A percentile compares a stretch with the other conserved stretches of the same genome.
Evolutionary conservation across 2,797 vertebrate species (phyloP).

Genomic region (Schizopygopsis pylzovi): DNA sequence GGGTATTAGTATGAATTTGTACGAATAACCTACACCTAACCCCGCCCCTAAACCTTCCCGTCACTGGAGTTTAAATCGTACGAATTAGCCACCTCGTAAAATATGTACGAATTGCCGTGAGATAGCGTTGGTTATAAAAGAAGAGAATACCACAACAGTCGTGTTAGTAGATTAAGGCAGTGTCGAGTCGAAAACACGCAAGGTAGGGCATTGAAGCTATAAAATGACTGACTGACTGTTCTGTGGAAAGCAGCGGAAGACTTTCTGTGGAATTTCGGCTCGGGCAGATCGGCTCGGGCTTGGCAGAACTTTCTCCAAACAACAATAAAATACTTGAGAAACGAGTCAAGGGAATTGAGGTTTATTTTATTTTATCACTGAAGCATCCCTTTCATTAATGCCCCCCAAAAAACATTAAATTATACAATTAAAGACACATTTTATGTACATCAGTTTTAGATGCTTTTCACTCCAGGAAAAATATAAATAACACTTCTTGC

Average conservation of each 20-base stretch:
- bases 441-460: constrained; percentile 90
- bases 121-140: background rate
- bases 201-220: background rate
- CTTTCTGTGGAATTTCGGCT: constrained; percentile 10
- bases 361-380: constrained; percentile 94
- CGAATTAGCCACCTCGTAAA: too few relatives aligned
- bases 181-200: background rate
- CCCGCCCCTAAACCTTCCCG: too few relatives aligned
- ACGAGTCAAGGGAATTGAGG: constrained; percentile 65
- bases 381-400: constrained; percentile 96
- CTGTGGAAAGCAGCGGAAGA: background rate
- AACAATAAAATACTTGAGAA: background rate
- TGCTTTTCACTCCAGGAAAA: constrained; percentile 93
- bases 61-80: too few relatives aligned
- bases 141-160: background rate
- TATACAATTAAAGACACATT: constrained; percentile 83
- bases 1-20: too few relatives aligned
- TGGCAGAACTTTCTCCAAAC: background rate
- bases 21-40: too few relatives aligned
- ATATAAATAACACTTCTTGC: constrained; percentile 95
- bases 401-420: constrained; percentile 93
- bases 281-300: too few relatives aligned
- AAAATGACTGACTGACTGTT: background rate
- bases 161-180: background rate
- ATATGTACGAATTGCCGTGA: too few relatives aligned